phyloP scores from a whole-genome alignment of 64 coral and sea anemone genomes.

The Anthopleura sola region DNA sequence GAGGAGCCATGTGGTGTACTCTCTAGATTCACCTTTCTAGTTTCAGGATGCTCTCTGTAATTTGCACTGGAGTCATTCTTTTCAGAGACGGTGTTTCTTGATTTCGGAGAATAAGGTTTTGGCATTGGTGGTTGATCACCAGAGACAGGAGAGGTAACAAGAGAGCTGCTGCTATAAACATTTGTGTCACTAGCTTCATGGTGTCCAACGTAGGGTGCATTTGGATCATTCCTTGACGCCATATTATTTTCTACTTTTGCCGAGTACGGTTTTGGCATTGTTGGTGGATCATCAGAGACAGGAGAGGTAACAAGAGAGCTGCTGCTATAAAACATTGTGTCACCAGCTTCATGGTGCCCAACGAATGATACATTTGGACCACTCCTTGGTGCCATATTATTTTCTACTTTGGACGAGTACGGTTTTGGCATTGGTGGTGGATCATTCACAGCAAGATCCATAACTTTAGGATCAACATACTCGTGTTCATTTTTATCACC shows the following conservation, averaged over 20 bases:
- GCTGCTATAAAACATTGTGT: background rate
- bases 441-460: background rate
- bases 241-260: background rate
- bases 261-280: background rate
- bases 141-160: background rate
- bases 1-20: background rate
- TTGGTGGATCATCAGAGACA: background rate
- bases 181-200: background rate
- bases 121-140: background rate
- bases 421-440: background rate
- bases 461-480: background rate
- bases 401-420: background rate
- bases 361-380: background rate
- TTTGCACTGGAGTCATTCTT: background rate
- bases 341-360: background rate
- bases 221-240: background rate
- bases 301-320: background rate
- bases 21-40: background rate
- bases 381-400: background rate
- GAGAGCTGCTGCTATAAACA: background rate
- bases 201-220: background rate
- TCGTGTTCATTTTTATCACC: background rate
- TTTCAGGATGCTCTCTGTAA: background rate
- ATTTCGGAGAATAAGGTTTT: background rate
- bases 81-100: background rate